Base-by-base conservation (phyloP, 2,888 invertebrate species). In the Panorpa germanica region DNA sequence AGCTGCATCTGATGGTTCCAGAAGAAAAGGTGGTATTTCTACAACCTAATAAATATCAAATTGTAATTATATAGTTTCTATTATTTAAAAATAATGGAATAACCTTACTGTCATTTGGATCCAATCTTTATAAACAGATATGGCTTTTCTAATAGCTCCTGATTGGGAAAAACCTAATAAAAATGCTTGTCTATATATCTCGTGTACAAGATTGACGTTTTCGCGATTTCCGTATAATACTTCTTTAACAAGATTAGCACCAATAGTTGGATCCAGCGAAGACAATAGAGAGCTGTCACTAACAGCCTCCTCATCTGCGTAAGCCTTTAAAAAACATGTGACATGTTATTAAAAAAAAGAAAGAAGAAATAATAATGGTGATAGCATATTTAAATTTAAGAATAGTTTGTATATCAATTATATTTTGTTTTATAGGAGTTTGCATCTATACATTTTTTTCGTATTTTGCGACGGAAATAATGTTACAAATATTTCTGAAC, bases 41-140 rank as follows among this genome's bases (percentile, higher is more conserved):
- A 67, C 53, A 35, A 63, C 63, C 65, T 66, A 40, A 4, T 35
- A 36, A 28, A 30, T 13, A 28, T 31, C 21, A 8, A 29, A 29
- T 26, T n/a, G 12, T 19, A 29, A 18, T 23, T 9, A 19, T 23
- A n/a, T 15, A 8, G n/a, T 19, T 14, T 39, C 8, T 17, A 21
- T 11, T 5, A 13, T 9, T 14, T 22, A 25, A 31, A 32, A 33
- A 12, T 16, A 24, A 14, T 9, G 20, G 6, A 33, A 35, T 25
- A 8, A 28, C 51, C 61, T 53, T 42, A 74, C 71, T 48, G 75
- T 81, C 58, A 77, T 73, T 46, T 85, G 85, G 57, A 95, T 90
- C 78, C 95, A 83, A 53, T 95, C 91, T 50, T 86, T 82, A 50
- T 95, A 95, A 4, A 91, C 78, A 24, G 78, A 72, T 40, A 95